Evolutionary conservation across 2,888 invertebrate genomes (phyloP).

Genomic region (Eutolmus rufibarbis): DNA sequence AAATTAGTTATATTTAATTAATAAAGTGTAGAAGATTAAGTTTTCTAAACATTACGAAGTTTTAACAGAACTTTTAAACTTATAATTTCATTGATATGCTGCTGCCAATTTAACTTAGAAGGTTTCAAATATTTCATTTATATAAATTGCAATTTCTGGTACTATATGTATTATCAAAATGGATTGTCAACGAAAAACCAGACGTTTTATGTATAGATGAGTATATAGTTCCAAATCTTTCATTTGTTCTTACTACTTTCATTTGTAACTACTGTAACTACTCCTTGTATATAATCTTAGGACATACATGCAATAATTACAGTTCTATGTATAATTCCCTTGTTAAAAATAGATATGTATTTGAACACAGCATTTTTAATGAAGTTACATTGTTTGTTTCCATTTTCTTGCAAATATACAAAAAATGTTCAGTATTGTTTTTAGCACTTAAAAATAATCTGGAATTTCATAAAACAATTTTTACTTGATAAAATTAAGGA

Average conservation of each 20-base stretch:
- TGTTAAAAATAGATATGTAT: conserved; percentile 40
- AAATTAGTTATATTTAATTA: not conserved
- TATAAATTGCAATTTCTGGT: not conserved
- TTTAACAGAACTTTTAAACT: not conserved
- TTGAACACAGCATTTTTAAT: conserved; percentile 37
- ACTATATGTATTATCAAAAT: not conserved
- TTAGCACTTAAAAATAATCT: not conserved
- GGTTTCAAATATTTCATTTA: not conserved
- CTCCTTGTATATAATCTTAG: not conserved
- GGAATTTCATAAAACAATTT: not conserved
- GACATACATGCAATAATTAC: not conserved
- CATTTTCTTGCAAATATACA: not conserved
- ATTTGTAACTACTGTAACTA: not conserved
- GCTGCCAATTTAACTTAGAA: not conserved
- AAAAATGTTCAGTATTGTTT: not conserved
- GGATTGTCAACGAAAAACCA: not conserved
- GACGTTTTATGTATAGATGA: not conserved
- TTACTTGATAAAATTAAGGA: not conserved
- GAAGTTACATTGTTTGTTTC: not conserved
- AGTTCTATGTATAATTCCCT: not conserved
- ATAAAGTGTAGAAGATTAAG: not conserved
- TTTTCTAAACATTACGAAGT: not conserved
- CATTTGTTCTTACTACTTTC: not conserved
- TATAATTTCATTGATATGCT: not conserved
- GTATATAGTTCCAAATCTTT: not conserved